Conservation (phyloP, 2,113 vertebrate genomes). For the Nyctereutes procyonoides region DNA sequence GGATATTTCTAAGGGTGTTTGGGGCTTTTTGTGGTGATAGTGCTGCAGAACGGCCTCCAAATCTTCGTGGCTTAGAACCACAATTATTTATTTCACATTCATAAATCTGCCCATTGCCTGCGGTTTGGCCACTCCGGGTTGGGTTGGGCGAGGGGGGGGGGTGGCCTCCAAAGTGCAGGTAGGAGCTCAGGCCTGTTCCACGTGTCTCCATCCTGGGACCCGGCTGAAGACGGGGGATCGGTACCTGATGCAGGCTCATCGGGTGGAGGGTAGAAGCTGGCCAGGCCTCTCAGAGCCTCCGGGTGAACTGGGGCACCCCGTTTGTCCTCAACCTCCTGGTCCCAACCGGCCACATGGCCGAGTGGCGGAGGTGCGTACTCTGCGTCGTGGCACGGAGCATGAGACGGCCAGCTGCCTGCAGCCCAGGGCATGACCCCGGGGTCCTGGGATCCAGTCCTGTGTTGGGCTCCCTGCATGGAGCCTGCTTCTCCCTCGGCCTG, state of each 20-base stretch:
- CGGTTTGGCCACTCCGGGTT: not conserved
- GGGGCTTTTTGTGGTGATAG: not conserved
- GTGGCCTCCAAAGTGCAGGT: not conserved
- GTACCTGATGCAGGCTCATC: not conserved
- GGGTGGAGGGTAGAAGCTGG: not conserved
- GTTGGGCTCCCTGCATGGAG: no score
- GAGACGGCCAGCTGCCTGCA: no score
- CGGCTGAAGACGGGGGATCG: not conserved
- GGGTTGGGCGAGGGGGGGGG: not conserved
- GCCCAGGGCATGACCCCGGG: no score
- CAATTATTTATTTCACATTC: slow-evolving; percentile 40
- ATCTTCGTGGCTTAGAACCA: slow-evolving; percentile 28
- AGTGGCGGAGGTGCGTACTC: no score
- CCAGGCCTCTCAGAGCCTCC: not conserved
- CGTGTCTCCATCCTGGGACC: not conserved
- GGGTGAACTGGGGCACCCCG: not conserved
- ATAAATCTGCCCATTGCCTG: not conserved
- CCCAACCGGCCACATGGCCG: not conserved
- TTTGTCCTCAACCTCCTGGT: not conserved
- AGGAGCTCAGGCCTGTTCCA: not conserved
- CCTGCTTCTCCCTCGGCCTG: no score
- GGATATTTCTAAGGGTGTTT: not conserved
- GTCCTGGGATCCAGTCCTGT: no score
- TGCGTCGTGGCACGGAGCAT: not conserved
- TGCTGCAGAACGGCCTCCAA: not conserved